These are phyloP conservation scores for Tauraco hartlaubi DNA, from an alignment of 2,797 vertebrate genomes.

Conservation along the genomic window DNA sequence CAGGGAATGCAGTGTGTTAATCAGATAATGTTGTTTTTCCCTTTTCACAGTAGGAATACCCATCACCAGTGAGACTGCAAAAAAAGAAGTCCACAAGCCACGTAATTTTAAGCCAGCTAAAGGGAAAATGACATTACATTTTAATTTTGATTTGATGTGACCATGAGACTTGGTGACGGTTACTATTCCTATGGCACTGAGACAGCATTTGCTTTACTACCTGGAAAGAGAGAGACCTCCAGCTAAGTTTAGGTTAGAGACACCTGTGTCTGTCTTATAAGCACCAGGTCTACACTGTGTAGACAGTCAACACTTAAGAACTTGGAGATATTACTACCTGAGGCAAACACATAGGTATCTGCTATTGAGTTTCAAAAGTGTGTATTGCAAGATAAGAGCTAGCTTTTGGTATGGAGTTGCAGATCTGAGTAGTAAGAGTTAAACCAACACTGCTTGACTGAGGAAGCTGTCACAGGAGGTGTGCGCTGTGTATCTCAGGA, in stretches of 20 bases:
- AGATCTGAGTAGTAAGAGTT: neutral
- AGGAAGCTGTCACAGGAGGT: neutral
- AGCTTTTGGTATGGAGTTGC: neutral
- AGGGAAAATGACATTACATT: neutral
- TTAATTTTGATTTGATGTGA: neutral
- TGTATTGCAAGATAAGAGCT: neutral
- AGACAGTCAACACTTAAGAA: neutral
- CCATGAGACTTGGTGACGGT: neutral
- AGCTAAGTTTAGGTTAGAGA: neutral
- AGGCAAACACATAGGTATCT: neutral
- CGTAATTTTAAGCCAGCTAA: neutral
- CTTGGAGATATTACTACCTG: neutral
- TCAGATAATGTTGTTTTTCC: constrained; percentile 86
- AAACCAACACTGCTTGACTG: neutral
- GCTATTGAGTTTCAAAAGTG: neutral
- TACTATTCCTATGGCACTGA: neutral
- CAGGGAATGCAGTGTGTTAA: constrained; percentile 85
- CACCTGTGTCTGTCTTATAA: neutral
- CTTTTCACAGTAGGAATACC: constrained; percentile 90
- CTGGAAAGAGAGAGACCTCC: neutral
- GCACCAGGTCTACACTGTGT: neutral
- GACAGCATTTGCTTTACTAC: neutral
- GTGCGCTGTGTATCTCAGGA: neutral
- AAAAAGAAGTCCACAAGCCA: neutral
- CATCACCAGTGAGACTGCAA: constrained; percentile 88